These are phyloP conservation scores for Dicyrtomina minuta DNA, from an alignment of 2,888 invertebrate genomes.

Conservation along the genomic window DNA sequence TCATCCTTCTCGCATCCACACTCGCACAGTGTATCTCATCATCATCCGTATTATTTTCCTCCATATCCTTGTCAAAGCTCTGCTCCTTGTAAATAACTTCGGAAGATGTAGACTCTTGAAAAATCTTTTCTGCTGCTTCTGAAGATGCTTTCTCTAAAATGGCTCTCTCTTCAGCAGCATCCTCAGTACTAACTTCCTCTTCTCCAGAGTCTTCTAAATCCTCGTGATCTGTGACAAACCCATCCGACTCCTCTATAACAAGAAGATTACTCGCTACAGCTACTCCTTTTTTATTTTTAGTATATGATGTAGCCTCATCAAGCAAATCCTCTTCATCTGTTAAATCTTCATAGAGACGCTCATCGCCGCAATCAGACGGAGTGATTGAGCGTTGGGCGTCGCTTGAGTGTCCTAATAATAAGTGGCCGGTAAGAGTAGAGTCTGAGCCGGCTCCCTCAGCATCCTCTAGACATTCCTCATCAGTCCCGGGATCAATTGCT, in stretches of 20 bases:
- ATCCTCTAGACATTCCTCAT: slow-evolving; percentile 40
- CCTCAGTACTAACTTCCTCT: slow-evolving; percentile 54
- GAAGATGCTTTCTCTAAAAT: slow-evolving; percentile 21
- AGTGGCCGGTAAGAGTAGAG: neutral
- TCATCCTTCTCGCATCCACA: slow-evolving; percentile 37
- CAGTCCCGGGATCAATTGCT: slow-evolving; percentile 43
- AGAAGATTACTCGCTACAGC: slow-evolving; percentile 13
- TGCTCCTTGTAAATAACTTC: slow-evolving; percentile 41
- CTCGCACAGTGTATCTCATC: slow-evolving; percentile 42
- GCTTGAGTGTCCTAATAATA: neutral
- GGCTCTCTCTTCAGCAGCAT: neutral
- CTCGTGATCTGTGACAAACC: slow-evolving; percentile 54
- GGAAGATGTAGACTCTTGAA: slow-evolving; percentile 36
- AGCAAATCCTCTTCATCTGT: slow-evolving; percentile 51
- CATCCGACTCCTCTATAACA: slow-evolving; percentile 44
- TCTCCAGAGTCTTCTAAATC: slow-evolving; percentile 56
- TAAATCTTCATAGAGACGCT: slow-evolving; percentile 43
- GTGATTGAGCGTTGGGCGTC: slow-evolving; percentile 37
- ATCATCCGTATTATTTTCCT: slow-evolving; percentile 36
- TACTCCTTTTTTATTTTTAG: slow-evolving; percentile 34
- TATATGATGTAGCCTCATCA: slow-evolving; percentile 3
- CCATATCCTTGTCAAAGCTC: slow-evolving; percentile 29
- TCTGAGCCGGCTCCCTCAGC: neutral
- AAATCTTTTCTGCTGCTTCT: slow-evolving; percentile 34
- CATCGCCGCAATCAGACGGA: slow-evolving; percentile 47